These are phyloP conservation scores for Lydus trimaculatus DNA, from an alignment of 2,888 invertebrate genomes.

Conservation along the genomic window DNA sequence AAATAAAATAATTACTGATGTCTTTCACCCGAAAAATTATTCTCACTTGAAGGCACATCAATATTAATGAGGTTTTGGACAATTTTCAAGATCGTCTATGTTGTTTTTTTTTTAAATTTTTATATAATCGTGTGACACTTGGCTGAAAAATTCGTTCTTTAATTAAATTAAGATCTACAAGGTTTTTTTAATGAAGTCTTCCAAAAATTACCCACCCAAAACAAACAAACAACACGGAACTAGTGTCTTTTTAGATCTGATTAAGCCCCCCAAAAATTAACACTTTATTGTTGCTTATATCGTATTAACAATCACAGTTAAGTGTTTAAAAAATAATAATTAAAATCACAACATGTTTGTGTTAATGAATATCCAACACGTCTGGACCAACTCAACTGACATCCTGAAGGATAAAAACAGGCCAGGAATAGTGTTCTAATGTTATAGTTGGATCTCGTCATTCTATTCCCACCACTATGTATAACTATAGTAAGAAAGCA, in stretches of 20 bases:
- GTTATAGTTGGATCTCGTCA: slow-evolving; percentile 15
- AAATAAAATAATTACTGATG: not conserved
- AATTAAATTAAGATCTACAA: slow-evolving; percentile 8
- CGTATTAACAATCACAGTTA: no score
- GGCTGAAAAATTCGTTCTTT: slow-evolving; percentile 5
- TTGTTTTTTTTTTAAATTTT: slow-evolving; percentile 36
- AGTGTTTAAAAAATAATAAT: no score
- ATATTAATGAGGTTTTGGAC: slow-evolving; percentile 36
- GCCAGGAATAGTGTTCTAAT: slow-evolving; percentile 23
- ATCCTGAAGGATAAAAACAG: slow-evolving; percentile 34
- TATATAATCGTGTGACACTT: slow-evolving; percentile 28
- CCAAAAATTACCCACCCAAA: not conserved
- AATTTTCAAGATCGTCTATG: slow-evolving; percentile 31
- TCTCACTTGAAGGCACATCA: slow-evolving; percentile 26
- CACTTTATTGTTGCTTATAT: not conserved
- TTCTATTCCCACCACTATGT: slow-evolving; percentile 15
- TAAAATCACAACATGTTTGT: not conserved
- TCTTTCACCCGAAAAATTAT: slow-evolving; percentile 25
- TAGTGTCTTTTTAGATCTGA: no score
- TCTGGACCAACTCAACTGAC: slow-evolving; percentile 21
- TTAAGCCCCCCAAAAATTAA: no score
- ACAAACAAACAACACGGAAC: no score
- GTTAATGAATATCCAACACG: not conserved
- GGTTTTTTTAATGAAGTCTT: slow-evolving; percentile 12
- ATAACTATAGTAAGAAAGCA: no score